Conservation (phyloP, 2,797 vertebrate genomes). For the Squalus acanthias region DNA sequence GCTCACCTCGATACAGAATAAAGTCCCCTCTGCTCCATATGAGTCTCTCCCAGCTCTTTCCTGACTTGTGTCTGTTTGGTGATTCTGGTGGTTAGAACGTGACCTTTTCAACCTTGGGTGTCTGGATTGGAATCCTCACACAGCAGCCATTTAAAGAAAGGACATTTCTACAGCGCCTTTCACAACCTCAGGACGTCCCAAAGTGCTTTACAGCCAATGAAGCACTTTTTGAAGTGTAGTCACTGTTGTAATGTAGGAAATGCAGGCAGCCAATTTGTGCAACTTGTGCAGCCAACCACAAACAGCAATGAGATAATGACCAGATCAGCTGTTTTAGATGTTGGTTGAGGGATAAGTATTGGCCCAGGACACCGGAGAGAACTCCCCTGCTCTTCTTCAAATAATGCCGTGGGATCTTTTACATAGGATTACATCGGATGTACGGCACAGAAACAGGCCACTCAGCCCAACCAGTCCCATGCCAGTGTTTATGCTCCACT, state of each 20-base stretch:
- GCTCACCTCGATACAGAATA: neutral
- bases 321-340: neutral
- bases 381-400: neutral
- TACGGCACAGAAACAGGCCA: neutral
- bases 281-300: neutral
- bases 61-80: neutral
- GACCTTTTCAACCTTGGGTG: neutral
- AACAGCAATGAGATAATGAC: neutral
- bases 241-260: neutral
- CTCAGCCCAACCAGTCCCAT: neutral
- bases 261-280: neutral
- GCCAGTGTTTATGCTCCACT: neutral
- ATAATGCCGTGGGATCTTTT: neutral
- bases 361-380: neutral
- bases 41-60: neutral
- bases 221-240: neutral
- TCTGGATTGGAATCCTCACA: neutral
- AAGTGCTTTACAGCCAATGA: neutral
- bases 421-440: no score
- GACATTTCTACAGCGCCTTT: neutral
- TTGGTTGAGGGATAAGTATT: neutral
- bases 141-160: neutral
- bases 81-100: neutral
- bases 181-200: neutral
- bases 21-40: neutral